A percentile compares a stretch with the other conserved stretches of the same genome.
phyloP scores from a whole-genome alignment of 2,113 vertebrate genomes.

The Epinephelus lanceolatus region DNA sequence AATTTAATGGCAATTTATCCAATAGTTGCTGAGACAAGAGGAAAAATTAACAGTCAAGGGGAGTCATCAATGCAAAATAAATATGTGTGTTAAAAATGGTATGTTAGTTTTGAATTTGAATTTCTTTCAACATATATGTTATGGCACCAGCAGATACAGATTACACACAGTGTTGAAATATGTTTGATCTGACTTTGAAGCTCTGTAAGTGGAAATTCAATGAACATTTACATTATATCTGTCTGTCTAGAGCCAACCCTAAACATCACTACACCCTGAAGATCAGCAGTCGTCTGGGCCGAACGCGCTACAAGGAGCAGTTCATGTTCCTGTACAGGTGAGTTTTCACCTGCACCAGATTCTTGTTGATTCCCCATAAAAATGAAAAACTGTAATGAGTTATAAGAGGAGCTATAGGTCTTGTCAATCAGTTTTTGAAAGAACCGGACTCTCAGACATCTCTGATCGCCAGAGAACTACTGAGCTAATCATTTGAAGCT shows the following conservation, averaged over 20 bases:
- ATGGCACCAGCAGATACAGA: neutral
- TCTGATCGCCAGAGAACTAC: neutral
- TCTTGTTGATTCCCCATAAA: too few relatives aligned
- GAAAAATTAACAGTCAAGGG: too few relatives aligned
- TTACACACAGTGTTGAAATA: too few relatives aligned
- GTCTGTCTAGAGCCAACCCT: conserved; percentile 47
- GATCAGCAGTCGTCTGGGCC: conserved; percentile 81
- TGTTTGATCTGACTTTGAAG: neutral
- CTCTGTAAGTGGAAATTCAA: neutral
- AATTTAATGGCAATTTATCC: too few relatives aligned
- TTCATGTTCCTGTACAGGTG: conserved; percentile 87
- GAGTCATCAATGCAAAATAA: too few relatives aligned
- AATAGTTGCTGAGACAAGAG: too few relatives aligned
- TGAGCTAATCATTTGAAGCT: neutral
- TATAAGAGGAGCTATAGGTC: too few relatives aligned
- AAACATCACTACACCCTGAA: conserved; percentile 73
- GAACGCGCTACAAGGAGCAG: conserved; percentile 84
- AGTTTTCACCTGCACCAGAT: neutral
- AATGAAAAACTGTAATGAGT: too few relatives aligned
- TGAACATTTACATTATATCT: neutral
- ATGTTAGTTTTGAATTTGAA: too few relatives aligned
- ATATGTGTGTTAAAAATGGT: too few relatives aligned
- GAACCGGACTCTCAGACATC: neutral
- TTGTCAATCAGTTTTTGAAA: too few relatives aligned
- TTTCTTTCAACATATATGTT: neutral